A percentile compares a stretch with the other conserved stretches of the same genome.
phyloP scores from a whole-genome alignment of 2,888 invertebrate species.

The Caenorhabditis becei region DNA sequence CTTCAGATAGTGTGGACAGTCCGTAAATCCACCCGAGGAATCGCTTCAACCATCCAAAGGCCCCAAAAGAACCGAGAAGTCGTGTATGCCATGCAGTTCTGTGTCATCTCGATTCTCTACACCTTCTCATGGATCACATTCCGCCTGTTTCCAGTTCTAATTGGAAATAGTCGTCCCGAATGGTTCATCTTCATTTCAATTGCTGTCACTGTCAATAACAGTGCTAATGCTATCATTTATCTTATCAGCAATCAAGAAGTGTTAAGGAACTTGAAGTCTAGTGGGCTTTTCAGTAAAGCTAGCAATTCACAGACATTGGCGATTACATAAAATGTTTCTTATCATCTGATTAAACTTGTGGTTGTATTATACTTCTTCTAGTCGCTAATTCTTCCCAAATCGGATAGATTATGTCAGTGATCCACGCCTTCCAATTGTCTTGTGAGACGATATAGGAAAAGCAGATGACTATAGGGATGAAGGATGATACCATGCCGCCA shows the following conservation, averaged over 20 bases:
- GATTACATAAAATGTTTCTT: too few species aligned
- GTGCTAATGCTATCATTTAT: background rate
- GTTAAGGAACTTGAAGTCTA: too few species aligned
- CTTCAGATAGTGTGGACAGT: background rate
- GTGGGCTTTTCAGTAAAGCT: too few species aligned
- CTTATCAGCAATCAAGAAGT: background rate
- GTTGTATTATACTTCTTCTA: too few species aligned
- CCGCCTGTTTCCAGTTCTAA: background rate
- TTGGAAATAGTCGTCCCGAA: background rate
- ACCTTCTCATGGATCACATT: background rate
- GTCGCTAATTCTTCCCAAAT: too few species aligned
- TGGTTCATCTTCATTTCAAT: background rate
- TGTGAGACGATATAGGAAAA: conserved; percentile 16
- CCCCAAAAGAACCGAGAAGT: background rate
- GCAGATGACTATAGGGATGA: background rate
- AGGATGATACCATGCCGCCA: background rate
- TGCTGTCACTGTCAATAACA: background rate
- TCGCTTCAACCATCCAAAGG: background rate
- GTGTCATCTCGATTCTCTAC: background rate
- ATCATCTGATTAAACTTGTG: too few species aligned
- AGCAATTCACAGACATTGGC: too few species aligned
- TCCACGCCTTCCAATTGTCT: background rate
- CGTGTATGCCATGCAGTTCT: background rate
- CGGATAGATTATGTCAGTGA: too few species aligned
- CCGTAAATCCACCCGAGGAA: background rate